Conservation (phyloP, 2,888 invertebrate genomes). For the Eumacrocentrus americanus region DNA sequence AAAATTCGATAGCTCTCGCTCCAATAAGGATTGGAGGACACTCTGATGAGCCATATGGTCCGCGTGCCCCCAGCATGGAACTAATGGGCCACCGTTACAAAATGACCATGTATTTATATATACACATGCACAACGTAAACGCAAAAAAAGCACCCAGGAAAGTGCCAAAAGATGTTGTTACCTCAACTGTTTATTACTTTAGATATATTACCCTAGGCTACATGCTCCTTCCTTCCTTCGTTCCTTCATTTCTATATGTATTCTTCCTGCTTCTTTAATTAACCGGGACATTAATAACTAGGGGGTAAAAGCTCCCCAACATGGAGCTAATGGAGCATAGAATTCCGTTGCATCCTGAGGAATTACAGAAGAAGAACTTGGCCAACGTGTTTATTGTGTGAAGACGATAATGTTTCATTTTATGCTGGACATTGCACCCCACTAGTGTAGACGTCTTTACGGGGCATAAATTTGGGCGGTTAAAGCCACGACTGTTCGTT, state of each 20-base stretch:
- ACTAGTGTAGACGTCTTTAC: slow-evolving; percentile 35
- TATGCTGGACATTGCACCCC: background rate
- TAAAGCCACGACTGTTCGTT: slow-evolving; percentile 23
- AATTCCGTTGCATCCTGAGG: slow-evolving; percentile 17
- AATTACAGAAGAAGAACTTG: background rate
- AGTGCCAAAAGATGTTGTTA: slow-evolving; percentile 3
- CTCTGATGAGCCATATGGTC: slow-evolving; percentile 45
- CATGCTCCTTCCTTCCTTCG: background rate
- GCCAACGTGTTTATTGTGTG: background rate
- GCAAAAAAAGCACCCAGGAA: background rate
- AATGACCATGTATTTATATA: background rate
- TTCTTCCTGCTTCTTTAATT: background rate
- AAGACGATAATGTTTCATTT: background rate
- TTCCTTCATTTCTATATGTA: slow-evolving; percentile 1
- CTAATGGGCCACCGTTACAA: slow-evolving; percentile 50
- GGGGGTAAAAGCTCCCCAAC: slow-evolving; percentile 15
- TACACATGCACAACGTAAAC: slow-evolving; percentile 2
- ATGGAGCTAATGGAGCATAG: slow-evolving; percentile 18
- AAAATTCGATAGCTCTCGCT: slow-evolving; percentile 1
- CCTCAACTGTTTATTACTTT: slow-evolving; percentile 2
- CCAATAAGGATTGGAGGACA: background rate
- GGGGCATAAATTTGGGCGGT: slow-evolving; percentile 43
- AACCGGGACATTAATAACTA: background rate
- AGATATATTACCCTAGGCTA: background rate
- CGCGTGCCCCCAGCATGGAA: slow-evolving; percentile 55